Percentiles rank a stretch among this genome's conserved stretches.
These are phyloP conservation scores for Zonotrichia leucophrys DNA, from an alignment of 2,113 vertebrate genomes.

Conservation along the genomic window DNA sequence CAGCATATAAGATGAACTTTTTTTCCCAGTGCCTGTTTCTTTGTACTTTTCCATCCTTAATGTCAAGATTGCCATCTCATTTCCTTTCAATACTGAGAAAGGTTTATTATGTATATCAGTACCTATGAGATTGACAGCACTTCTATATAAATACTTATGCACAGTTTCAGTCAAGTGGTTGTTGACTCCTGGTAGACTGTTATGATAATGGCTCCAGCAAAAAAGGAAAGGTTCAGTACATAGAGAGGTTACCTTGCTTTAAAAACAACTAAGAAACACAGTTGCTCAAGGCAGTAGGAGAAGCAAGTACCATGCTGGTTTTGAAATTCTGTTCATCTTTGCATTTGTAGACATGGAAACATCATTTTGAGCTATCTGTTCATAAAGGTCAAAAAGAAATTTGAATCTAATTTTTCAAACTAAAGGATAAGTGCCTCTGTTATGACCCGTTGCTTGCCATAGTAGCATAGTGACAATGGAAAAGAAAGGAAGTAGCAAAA, in stretches of 20 bases:
- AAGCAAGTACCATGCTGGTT: background rate
- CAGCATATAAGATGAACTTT: background rate
- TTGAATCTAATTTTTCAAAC: background rate
- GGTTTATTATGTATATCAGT: background rate
- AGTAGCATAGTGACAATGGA: background rate
- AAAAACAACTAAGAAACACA: background rate
- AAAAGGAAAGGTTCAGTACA: background rate
- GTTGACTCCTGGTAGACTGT: background rate
- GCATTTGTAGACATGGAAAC: background rate
- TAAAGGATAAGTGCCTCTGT: background rate
- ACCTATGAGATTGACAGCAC: background rate
- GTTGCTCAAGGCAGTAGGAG: background rate
- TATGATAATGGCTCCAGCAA: background rate
- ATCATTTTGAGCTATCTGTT: background rate
- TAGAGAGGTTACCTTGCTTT: background rate
- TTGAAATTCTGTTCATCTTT: background rate
- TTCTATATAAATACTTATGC: background rate
- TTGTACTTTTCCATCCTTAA: background rate
- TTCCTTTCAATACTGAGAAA: background rate
- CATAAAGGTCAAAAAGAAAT: background rate
- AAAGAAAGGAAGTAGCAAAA: background rate
- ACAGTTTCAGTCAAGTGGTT: background rate
- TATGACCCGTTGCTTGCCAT: background rate
- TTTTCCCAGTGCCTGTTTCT: background rate
- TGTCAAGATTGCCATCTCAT: background rate